Evolutionary conservation across 2,113 vertebrate genomes (phyloP).

Genomic region (Ia io): DNA sequence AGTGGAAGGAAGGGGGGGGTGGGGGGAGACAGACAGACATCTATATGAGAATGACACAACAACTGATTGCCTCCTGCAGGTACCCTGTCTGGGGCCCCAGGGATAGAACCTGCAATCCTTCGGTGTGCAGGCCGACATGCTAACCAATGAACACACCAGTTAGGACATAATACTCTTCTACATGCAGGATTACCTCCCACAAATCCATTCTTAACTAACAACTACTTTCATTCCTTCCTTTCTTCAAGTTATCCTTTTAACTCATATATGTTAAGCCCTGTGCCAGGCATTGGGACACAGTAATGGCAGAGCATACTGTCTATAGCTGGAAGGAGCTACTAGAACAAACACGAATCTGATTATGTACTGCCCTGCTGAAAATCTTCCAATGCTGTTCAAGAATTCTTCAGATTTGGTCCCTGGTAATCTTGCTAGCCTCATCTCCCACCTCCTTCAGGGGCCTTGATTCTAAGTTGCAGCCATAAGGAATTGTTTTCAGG

Average conservation of each 20-base stretch:
- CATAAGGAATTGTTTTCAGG: background rate
- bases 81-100: too few species aligned
- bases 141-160: too few species aligned
- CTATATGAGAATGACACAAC: too few species aligned
- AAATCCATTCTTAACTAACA: background rate
- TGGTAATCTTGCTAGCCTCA: background rate
- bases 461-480: background rate
- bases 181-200: background rate
- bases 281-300: background rate
- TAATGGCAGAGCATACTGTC: fast-evolving
- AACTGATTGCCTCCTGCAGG: too few species aligned
- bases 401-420: background rate
- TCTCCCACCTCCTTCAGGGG: background rate
- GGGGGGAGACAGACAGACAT: too few species aligned
- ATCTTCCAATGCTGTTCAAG: background rate
- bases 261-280: background rate
- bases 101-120: too few species aligned
- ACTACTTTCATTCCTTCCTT: constrained; percentile 1
- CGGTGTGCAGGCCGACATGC: too few species aligned
- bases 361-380: background rate
- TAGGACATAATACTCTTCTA: background rate
- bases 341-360: background rate
- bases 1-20: too few species aligned
- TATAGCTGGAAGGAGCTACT: background rate
- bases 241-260: background rate